These are phyloP conservation scores for Beroe ovata DNA, from an alignment of 37 sponge, comb jelly and placozoan genomes.

Conservation along the genomic window DNA sequence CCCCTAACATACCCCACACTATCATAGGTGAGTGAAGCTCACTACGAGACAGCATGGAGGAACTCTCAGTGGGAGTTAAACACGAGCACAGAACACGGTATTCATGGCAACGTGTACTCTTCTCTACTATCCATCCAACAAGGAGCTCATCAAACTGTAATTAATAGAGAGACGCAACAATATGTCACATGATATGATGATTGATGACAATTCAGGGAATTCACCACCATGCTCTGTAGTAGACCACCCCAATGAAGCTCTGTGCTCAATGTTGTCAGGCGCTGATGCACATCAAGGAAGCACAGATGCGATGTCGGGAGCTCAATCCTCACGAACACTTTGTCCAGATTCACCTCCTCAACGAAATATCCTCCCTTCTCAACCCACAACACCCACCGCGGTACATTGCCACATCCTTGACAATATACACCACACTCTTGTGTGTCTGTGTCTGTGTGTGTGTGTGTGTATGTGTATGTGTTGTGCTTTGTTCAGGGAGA, in stretches of 20 bases:
- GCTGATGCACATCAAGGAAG: slow-evolving; percentile 4
- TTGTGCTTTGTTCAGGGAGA: no score
- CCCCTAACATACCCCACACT: no score
- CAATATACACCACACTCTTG: no score
- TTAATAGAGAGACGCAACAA: no score
- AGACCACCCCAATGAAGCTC: no score
- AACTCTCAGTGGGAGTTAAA: slow-evolving; percentile 25
- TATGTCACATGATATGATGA: no score
- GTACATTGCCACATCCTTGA: not conserved
- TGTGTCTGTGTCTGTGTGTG: no score
- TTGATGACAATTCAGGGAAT: no score
- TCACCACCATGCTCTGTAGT: no score
- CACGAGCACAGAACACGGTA: slow-evolving; percentile 19
- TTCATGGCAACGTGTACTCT: slow-evolving; percentile 52
- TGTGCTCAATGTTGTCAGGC: not conserved
- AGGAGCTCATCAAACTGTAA: not conserved
- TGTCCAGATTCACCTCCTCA: slow-evolving; percentile 25
- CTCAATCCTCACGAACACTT: slow-evolving; percentile 55
- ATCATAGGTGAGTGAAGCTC: slow-evolving; percentile 8
- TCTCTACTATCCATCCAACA: not conserved
- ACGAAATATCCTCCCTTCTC: not conserved
- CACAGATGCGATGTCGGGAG: not conserved
- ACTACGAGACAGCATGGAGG: slow-evolving; percentile 66
- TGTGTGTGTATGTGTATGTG: no score
- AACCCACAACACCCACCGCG: not conserved